Base-by-base conservation (phyloP, 2,888 invertebrate genomes). In the Euplagia quadripunctaria region DNA sequence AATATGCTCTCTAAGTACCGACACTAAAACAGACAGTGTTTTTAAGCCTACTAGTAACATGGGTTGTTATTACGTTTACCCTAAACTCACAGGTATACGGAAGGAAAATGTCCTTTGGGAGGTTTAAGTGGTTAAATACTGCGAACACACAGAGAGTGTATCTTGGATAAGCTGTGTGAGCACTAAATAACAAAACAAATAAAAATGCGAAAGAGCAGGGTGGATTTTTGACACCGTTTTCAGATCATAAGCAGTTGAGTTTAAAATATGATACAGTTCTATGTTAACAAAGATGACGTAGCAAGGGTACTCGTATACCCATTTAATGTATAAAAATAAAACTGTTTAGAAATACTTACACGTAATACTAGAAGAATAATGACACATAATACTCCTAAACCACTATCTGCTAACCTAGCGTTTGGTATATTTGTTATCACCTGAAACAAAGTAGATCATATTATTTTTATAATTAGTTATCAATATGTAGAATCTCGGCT, bases 351-450 rank as follows among this genome's bases (percentile, higher is more conserved):
- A 72, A 79, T 81, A 95, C 97, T 97, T 94, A 98, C 98, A 92
- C 98, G 96, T 91, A 98, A 96, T 42, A 97, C 85, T 77, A 99
- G 96, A 61, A 99, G 95, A 78, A 98, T 92, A 7, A 96, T 89
- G 73, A 98, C 98, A 85, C 98, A 98, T 9, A 95, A 91, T 52
- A 98, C 83, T 14, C 98, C 98, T 86, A 99, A 95, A 3, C 95
- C 90, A 12, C 97, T 96, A 90, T 99, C 99, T 66, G 97, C 96
- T 31, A 96, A 84, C 84, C 96, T 97, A 0, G 97, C 97, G 61
- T 98, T 94, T 31, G 97, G 96, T 68, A 98, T 96, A 88, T 98
- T 97, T 70, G 94, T 91, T 70, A 97, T 92, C 0, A 98, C 97
- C 91, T 94, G 91, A 71, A 91, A 91, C 68, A 82, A 85, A 78